Percentiles rank a stretch among this genome's conserved stretches.
Evolutionary conservation across 2,797 vertebrate genomes (phyloP).

Genomic region (Synanceia verrucosa): DNA sequence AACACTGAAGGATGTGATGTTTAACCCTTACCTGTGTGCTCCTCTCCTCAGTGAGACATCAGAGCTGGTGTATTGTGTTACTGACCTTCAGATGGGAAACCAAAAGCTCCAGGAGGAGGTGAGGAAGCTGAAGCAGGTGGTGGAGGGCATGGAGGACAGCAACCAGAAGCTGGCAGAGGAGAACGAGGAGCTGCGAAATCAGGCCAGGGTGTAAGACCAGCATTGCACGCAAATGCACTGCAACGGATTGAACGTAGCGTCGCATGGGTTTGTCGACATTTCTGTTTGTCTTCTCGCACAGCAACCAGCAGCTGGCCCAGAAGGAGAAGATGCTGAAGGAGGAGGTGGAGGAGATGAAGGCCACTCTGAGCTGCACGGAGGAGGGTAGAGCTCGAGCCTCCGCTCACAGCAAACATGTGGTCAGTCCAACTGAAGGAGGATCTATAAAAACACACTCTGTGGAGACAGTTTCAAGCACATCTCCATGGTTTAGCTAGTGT

Average conservation of each 20-base stretch:
- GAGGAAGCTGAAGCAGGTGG: conserved; percentile 81
- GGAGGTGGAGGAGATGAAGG: conserved; percentile 92
- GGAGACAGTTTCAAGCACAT: neutral
- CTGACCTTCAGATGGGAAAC: conserved; percentile 90
- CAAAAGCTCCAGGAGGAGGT: conserved; percentile 91
- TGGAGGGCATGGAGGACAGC: conserved; percentile 88
- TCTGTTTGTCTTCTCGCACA: conserved; percentile 46
- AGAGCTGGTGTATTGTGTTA: conserved; percentile 87
- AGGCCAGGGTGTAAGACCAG: conserved; percentile 83
- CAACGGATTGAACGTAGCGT: neutral
- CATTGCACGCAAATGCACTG: neutral
- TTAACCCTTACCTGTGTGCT: neutral
- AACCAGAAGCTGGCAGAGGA: conserved; percentile 87
- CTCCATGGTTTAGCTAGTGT: too few species aligned
- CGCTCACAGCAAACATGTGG: conserved; percentile 86
- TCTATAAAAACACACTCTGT: neutral
- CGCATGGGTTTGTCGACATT: neutral
- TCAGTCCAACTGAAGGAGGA: conserved; percentile 60
- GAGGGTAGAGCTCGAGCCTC: conserved; percentile 79
- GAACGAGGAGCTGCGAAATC: conserved; percentile 80
- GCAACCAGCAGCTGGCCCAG: conserved; percentile 85
- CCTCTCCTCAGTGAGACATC: conserved; percentile 86
- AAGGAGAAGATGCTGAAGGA: conserved; percentile 89
- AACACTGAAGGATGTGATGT: too few species aligned
- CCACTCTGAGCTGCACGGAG: conserved; percentile 82